Evolutionary conservation across 2,888 invertebrate species (phyloP), one percentile per base, ranked within the genome.

Genomic region (Deladenus siricidicola): DNA sequence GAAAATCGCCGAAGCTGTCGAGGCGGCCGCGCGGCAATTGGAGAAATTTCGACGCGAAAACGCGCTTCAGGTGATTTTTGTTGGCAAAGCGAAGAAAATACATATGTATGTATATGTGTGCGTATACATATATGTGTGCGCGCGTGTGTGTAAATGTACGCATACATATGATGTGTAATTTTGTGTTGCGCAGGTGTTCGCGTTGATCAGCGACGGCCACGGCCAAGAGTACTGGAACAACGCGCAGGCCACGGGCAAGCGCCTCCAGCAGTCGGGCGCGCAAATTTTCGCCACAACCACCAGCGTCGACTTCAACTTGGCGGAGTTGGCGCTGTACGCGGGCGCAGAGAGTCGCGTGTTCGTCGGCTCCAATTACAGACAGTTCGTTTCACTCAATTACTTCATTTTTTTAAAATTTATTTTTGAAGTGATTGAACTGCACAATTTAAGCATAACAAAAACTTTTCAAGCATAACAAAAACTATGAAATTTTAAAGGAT

Each of bases 191-290:
- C 48, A 67, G 66, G 43, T 72, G 17, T 47, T 74, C 34, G 59
- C 71, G 2, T 52, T 72, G 8, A 66, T 72, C 50, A 68, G 67
- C 14, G 74, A 74, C 56, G 74, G 73, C 1, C 70, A 73, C 50
- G 74, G 73, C 1, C 73, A 74, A 51, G 74, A 73, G 52, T 71
- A 62, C 42, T 66, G 67, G 67, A 60, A 60, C 45, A 57, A 62
- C 23, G 73, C 67, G 14, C 68, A 66, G 47, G 50, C 45, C 43
- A 64, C 66, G 10, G 72, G 69, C 8, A 56, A 44, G 39, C 24
- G 55, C 17, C 57, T 74, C 8, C 64, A 65, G 51, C 57, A 57
- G n/a, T 44, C 64, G 4, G 64, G 56, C 10, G 62, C 59, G 14
- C 57, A 68, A 28, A 53, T 69, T 1, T 74, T 67, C 56, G 69